Evolutionary conservation across 2,888 invertebrate species (phyloP).

Genomic region (Callyntrura sp.): DNA sequence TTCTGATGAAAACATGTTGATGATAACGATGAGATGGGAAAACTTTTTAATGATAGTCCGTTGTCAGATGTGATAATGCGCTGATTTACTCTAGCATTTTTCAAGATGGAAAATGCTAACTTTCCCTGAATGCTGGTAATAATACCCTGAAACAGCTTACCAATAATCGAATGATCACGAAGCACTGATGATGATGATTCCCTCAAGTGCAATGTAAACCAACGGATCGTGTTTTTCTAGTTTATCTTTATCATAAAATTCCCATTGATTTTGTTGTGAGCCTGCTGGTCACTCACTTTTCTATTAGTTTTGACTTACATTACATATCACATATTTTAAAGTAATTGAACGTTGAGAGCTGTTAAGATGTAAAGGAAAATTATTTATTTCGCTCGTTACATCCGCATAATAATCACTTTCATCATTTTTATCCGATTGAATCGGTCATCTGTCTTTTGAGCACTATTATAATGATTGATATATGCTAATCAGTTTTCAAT

Average conservation of each 20-base stretch:
- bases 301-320: background rate
- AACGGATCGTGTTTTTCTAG: conserved; percentile 32
- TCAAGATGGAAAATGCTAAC: conserved; percentile 1
- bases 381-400: conserved; percentile 71
- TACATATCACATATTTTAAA: conserved; percentile 40
- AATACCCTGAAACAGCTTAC: conserved; percentile 52
- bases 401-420: conserved; percentile 63
- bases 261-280: background rate
- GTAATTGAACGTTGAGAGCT: conserved; percentile 36
- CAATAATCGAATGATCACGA: conserved; percentile 68
- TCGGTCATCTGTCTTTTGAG: background rate
- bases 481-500: background rate
- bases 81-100: background rate
- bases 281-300: background rate
- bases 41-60: conserved; percentile 61
- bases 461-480: background rate
- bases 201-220: background rate
- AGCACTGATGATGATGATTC: conserved; percentile 11
- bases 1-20: conserved; percentile 50
- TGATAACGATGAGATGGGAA: conserved; percentile 31
- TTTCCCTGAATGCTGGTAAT: conserved; percentile 56
- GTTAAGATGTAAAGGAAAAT: conserved; percentile 48
- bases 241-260: background rate
- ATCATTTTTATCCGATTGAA: conserved; percentile 8
- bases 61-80: conserved; percentile 14